phyloP scores from a whole-genome alignment of 2,113 vertebrate genomes.

The Cyphomyrus discorhynchus region DNA sequence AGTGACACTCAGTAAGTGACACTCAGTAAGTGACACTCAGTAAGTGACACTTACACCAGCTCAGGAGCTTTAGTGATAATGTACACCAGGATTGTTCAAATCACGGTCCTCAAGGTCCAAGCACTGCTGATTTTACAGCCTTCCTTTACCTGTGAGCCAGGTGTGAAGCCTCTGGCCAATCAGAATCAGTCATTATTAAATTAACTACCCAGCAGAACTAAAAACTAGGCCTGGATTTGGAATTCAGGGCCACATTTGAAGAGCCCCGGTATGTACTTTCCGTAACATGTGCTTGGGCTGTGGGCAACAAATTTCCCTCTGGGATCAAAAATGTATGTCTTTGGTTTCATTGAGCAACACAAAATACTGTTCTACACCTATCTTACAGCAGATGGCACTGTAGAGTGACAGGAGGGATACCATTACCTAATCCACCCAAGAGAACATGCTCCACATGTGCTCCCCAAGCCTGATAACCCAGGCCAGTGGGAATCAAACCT shows the following conservation, averaged over 20 bases:
- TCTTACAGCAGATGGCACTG: neutral
- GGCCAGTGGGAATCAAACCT: neutral
- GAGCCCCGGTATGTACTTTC: neutral
- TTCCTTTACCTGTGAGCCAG: too few species aligned
- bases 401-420: neutral
- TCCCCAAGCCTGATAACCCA: neutral
- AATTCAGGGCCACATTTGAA: neutral
- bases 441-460: neutral
- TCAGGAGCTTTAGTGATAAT: neutral
- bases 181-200: neutral
- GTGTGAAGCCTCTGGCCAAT: too few species aligned
- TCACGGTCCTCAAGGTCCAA: too few species aligned
- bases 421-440: neutral
- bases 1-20: neutral
- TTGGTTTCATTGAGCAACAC: neutral
- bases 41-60: neutral
- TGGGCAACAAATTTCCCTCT: neutral
- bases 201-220: neutral
- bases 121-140: too few species aligned
- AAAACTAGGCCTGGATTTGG: neutral
- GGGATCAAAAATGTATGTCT: neutral
- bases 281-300: neutral
- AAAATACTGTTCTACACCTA: neutral
- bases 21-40: neutral
- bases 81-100: neutral